Percentiles rank a stretch among this genome's conserved stretches.
Evolutionary conservation across 1,140 invertebrate species (phyloP).

Genomic region (Wiebesia pumilae): DNA sequence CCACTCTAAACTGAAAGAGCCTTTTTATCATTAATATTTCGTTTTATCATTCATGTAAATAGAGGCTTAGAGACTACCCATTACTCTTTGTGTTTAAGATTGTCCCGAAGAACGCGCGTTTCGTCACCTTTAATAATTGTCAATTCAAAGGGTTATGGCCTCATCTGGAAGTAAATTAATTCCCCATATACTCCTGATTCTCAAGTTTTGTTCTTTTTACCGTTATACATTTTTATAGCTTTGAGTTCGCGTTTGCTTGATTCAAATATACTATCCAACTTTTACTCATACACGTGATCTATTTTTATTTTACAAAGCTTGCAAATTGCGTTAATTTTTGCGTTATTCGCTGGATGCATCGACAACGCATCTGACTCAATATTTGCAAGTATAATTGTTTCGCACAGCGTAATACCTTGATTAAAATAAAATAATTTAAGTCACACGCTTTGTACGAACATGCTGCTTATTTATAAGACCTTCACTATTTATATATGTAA

Average conservation of each 20-base stretch:
- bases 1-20: background rate
- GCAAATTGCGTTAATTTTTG: too few relatives aligned
- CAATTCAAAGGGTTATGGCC: background rate
- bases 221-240: background rate
- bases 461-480: too few relatives aligned
- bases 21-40: conserved; percentile 11
- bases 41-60: conserved; percentile 1
- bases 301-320: too few relatives aligned
- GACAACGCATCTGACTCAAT: too few relatives aligned
- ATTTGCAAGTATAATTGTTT: too few relatives aligned
- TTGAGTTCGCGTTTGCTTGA: background rate
- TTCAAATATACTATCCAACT: too few relatives aligned
- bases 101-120: background rate
- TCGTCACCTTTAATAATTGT: background rate
- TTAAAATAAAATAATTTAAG: too few relatives aligned
- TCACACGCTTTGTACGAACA: too few relatives aligned
- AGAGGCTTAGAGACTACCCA: background rate
- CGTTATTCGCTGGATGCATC: too few relatives aligned
- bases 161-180: background rate
- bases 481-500: too few relatives aligned
- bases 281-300: too few relatives aligned
- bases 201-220: background rate
- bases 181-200: background rate
- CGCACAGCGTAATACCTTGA: too few relatives aligned
- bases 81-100: background rate